phyloP scores from a whole-genome alignment of 2,797 vertebrate species.

The Hydrophis major region DNA sequence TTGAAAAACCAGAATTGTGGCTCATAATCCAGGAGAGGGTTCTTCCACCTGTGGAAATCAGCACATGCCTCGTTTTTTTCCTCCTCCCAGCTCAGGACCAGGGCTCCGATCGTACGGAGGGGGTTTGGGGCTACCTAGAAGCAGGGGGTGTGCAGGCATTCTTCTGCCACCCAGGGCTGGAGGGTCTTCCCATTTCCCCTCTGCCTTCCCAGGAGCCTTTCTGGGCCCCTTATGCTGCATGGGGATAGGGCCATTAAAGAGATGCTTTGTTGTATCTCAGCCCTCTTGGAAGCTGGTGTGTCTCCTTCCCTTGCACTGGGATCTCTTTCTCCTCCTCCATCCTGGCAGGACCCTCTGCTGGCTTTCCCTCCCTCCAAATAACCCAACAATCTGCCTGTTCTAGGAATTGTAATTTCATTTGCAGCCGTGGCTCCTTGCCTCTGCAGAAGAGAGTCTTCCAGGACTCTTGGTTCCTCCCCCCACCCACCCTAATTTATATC shows the following conservation, averaged over 20 bases:
- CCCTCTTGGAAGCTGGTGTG: background rate
- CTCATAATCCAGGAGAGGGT: background rate
- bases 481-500: background rate
- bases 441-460: background rate
- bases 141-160: background rate
- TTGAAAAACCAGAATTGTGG: background rate
- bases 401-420: background rate
- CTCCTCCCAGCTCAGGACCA: background rate
- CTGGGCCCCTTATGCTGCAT: background rate
- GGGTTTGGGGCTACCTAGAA: background rate
- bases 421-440: background rate
- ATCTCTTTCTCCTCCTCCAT: no score
- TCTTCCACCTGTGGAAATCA: background rate
- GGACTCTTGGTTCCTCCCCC: background rate
- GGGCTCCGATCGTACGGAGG: background rate
- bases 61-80: background rate
- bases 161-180: background rate
- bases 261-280: background rate
- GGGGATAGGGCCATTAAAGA: background rate
- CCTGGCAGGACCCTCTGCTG: background rate
- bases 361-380: background rate
- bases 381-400: background rate
- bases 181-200: background rate
- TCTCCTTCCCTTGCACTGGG: background rate
- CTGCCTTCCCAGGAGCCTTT: background rate